A percentile compares a stretch with the other conserved stretches of the same genome.
phyloP scores from a whole-genome alignment of 1,140 invertebrate genomes.

The Zaprionus davidi region DNA sequence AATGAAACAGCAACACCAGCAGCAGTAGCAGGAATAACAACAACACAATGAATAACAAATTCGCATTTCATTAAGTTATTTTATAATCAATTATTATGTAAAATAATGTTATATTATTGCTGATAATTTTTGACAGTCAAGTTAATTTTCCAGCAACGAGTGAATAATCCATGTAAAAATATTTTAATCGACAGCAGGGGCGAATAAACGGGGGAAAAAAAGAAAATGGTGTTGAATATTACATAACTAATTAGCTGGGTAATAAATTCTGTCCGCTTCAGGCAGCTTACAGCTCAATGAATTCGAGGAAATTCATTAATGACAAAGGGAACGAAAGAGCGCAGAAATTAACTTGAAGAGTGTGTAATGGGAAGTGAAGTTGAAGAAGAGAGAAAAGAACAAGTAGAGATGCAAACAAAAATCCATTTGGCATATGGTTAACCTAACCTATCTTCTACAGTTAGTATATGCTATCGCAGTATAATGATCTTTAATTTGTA shows the following conservation, averaged over 20 bases:
- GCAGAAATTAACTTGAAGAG: no score
- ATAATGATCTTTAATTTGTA: no score
- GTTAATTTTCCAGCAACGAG: slow-evolving; percentile 39
- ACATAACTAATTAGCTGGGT: slow-evolving; percentile 5
- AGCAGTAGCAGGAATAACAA: slow-evolving; percentile 26
- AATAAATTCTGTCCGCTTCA: slow-evolving; percentile 22
- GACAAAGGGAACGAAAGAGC: slow-evolving; percentile 1
- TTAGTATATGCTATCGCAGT: no score
- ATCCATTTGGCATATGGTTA: no score
- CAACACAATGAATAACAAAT: slow-evolving; percentile 21
- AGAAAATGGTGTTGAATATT: slow-evolving; percentile 28
- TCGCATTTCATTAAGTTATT: slow-evolving; percentile 36
- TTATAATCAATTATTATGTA: slow-evolving; percentile 33
- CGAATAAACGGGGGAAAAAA: neutral
- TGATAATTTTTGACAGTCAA: slow-evolving; percentile 32
- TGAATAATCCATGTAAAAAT: slow-evolving; percentile 38
- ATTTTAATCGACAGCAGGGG: slow-evolving; percentile 62
- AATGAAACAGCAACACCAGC: slow-evolving; percentile 22
- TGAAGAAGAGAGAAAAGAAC: no score
- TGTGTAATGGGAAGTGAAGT: no score
- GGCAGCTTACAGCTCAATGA: neutral
- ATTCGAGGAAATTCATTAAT: slow-evolving; percentile 32
- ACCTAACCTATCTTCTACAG: no score
- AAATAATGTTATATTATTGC: slow-evolving; percentile 29
- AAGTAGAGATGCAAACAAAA: no score